Base-by-base conservation (phyloP, 2,113 vertebrate species). In the Calonectris borealis region DNA sequence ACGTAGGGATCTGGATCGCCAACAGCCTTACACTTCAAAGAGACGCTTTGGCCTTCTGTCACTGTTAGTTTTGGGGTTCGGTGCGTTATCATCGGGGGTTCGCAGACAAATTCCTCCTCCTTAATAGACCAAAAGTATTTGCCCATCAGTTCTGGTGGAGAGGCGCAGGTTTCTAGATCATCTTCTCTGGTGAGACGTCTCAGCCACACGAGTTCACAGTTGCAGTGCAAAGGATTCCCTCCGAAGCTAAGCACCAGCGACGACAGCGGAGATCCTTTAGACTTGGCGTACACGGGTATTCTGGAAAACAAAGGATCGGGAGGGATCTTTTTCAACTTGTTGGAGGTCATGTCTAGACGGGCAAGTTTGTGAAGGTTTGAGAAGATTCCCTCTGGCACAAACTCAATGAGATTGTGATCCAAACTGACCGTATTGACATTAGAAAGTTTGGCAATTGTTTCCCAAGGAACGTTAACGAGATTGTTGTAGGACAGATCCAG, bases 401-500 rank as follows among this genome's bases (percentile, higher is more conserved):
- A 98, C 83, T 99, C 99, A 62, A 99, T 99, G 66, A 99, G 98
- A 77, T 99, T 99, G 65, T 99, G 99, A 62, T 99, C 99, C 94
- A 99, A 94, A 27, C 99, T 99, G 66, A 99, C 93, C 0, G 99
- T 99, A 32, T 99, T 99, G 96, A 99, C 99, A 6, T 99, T 99
- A 42, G 98, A 98, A 3, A 99, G 97, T 16, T 98, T 98, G 70
- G 98, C 99, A 7, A 99, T 94, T 0, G 99, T 99, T 3, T 98
- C 99, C 99, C 99, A 99, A 1, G 99, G 99, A 1, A 99, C 98
- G 1, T 99, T 96, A 5, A 98, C 98, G 2, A 99, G 94, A 22
- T 99, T 99, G 89, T 99, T 99, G 95, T 99, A 99, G n/a, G 99
- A 99, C 21, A 99, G 94, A n/a, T 99, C 99, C 16, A 99, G 88